Conservation (phyloP, 2,797 vertebrate species). For the Pipistrellus nathusii region DNA sequence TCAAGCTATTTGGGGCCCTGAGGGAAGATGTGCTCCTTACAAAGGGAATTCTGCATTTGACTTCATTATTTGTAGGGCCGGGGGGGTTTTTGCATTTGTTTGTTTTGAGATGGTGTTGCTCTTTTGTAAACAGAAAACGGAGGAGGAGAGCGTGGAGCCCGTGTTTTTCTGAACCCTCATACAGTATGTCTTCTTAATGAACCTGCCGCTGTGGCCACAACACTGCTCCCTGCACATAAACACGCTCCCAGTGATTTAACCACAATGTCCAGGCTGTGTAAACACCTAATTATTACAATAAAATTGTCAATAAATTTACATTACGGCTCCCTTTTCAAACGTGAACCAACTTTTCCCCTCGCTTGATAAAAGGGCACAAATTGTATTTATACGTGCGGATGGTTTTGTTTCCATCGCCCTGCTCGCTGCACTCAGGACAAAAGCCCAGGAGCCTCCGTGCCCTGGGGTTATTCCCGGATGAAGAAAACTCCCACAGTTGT, state of each 20-base stretch:
- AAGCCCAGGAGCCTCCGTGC: conserved; percentile 81
- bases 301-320: conserved; percentile 90
- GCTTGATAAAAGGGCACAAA: conserved; percentile 88
- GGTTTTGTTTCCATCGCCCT: conserved; percentile 86
- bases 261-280: conserved; percentile 89
- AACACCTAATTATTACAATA: conserved; percentile 91
- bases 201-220: conserved; percentile 83
- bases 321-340: conserved; percentile 88
- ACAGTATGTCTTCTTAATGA: conserved; percentile 89
- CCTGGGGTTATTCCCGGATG: conserved; percentile 84
- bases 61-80: conserved; percentile 72
- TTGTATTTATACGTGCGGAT: conserved; percentile 86
- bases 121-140: conserved; percentile 46
- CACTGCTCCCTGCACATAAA: conserved; percentile 88
- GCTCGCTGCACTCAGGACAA: conserved; percentile 84
- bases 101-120: background rate
- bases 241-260: conserved; percentile 89
- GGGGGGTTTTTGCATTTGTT: background rate
- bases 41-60: conserved; percentile 77
- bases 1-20: background rate
- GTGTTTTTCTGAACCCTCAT: conserved; percentile 83
- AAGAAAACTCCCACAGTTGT: conserved; percentile 83
- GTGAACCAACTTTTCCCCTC: conserved; percentile 88
- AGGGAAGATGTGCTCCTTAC: conserved; percentile 68
- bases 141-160: conserved; percentile 68